Evolutionary conservation across 2,888 invertebrate species (phyloP), one percentile per base, ranked within the genome.

Genomic region (Sisyra nigra): DNA sequence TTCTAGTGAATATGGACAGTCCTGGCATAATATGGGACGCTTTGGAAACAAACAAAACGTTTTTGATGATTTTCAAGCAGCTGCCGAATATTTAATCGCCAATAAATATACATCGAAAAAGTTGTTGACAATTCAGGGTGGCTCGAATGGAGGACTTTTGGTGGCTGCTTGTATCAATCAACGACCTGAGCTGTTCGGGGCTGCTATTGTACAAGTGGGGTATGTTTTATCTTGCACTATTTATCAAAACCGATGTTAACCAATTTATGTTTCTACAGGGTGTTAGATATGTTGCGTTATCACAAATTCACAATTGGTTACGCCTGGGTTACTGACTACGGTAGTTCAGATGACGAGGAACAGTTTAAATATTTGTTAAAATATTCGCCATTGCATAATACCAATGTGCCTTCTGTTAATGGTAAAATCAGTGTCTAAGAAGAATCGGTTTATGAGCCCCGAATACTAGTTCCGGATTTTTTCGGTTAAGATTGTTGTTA

Each of bases 261-360:
- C n/a, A n/a, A n/a, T n/a, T n/a, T n/a, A n/a, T n/a, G n/a, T n/a
- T 24, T 24, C 7, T 24, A 24, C 7, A 93, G 93, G 10, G 96
- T 98, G 2, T 69, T 96, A 66, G 98, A 98, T 66, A 92, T 97
- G 94, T 67, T 97, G 47, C 76, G 94, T 44, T 98, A 87, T 68
- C 94, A 97, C 63, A 93, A 93, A 67, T 94, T 97, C 63, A 98
- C 97, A 5, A 92, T 97, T 57, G 98, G 96, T 0, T 85, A 87
- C 63, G 88, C 92, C 36, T 98, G 97, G 97, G 81, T 64, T 45
- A 87, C 93, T 0, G 97, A 98, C 66, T 98, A 85, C 67, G 97
- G 97, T 34, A 82, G 80, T 62, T 80, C 94, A 0, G 89, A 91
- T 52, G 77, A 86, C 53, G 69, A 76, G 52, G 78, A 85, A 19